Evolutionary conservation across 92 coral and sea anemone genomes (phyloP), one percentile per base, ranked within the genome.

Genomic region (Nematostella vectensis): DNA sequence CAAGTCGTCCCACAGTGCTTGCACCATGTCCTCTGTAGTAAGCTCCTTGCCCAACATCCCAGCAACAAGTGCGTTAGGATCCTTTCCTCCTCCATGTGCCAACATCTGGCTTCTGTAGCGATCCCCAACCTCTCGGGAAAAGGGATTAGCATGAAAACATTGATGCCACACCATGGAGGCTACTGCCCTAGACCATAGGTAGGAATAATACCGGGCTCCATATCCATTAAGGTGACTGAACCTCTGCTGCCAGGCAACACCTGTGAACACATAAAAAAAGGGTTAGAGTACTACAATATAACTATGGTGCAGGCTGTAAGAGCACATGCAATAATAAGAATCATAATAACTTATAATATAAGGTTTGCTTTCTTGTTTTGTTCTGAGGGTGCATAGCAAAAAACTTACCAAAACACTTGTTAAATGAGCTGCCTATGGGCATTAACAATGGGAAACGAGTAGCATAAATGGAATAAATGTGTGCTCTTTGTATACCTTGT

Each of bases 161-260:
- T 87, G 85, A 33, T 87, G 89, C 99, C 99, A 93, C 55, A 93
- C 76, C 19, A 78, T 78, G 0, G 96, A 86, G 20, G 99, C 96
- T 16, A 93, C 99, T 48, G 99, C 99, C 30, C 96, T 63, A 10
- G 96, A 86, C 99, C 99, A 93, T 27, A 93, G 70, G 39, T 93
- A 93, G 13, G 99, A 93, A 45, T 93, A 93, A 37, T 93, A 93
- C 16, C 91, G 81, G 11, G 96, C 99, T 4, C 96, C 99, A 58
- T 93, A 93, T 31, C 99, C 95, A 64, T 87, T 88, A 27, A 93
- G 76, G 70, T 93, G 99, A 27, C 93, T 87, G 40, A 93, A 93
- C 42, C 99, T 76, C 63, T 86, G 99, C 58, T 93, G 96, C 99
- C 99, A 93, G 0, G 99, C 91, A 44, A 93, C 77, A 20, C 88